Base-by-base conservation (phyloP, 2,113 vertebrate genomes). In the Thinocorus orbignyianus region DNA sequence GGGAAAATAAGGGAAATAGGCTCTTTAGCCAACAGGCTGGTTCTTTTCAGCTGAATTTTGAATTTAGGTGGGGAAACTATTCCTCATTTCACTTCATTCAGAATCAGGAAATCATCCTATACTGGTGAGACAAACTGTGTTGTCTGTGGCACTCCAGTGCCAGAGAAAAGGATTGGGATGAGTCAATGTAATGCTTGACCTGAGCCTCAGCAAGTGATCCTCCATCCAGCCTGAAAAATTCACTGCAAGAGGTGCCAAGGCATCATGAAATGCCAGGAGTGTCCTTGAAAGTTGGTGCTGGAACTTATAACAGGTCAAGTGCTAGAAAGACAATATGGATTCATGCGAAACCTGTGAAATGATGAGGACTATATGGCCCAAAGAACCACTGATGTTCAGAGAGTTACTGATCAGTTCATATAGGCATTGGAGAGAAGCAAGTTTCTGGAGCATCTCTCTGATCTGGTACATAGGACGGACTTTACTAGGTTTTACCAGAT, bases 141-240 rank as follows among this genome's bases (percentile, higher is more conserved):
- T 78, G 13, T 33, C 16, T 81, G 58, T n/a, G 25, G 7, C 14
- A n/a, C 0, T 2, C 18, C 49, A 74, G 14, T 0, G 0, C 8
- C 23, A 33, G 52, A n/a, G 20, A 8, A 55, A 66, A 52, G 0
- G 1, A 11, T 10, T 1, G 1, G 24, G 18, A 16, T 30, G 24
- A 35, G 33, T 78, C n/a, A 73, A 5, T 37, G 9, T 11, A 31
- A 33, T 51, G 68, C 68, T 76, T 83, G 79, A 77, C 25, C 46
- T 33, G 48, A 92, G 28, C 64, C 51, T 83, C 28, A 57, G 33
- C 31, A 76, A 55, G 26, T 4, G 39, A 52, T 48, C 26, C 58
- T 70, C 49, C 72, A 71, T 7, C 3, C 6, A 68, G 13, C 19
- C 71, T 70, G 44, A 57, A 49, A 65, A 73, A 64, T 48, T 71